These are phyloP conservation scores for Enteromius thamalakanensis DNA, from an alignment of 2,797 vertebrate genomes.

Conservation along the genomic window DNA sequence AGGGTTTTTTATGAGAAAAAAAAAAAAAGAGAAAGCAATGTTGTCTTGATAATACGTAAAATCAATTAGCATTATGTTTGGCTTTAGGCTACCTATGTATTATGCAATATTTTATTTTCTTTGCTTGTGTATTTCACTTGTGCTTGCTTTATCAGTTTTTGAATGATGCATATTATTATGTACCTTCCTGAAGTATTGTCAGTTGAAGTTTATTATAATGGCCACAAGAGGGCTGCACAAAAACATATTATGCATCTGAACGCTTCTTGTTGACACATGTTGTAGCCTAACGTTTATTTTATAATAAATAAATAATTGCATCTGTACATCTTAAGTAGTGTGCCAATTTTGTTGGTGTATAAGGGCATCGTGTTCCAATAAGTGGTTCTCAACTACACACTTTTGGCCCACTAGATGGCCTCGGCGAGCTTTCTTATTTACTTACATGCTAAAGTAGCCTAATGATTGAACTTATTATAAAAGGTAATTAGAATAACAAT, in stretches of 20 bases:
- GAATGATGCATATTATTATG: neutral
- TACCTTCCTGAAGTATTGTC: slow-evolving; percentile 7
- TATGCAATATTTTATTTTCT: neutral
- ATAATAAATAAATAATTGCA: slow-evolving; percentile 22
- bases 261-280: neutral
- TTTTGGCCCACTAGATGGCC: neutral
- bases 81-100: neutral
- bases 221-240: slow-evolving; percentile 70
- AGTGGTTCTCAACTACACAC: neutral
- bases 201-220: slow-evolving; percentile 52
- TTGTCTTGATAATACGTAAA: neutral
- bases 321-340: neutral
- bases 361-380: neutral
- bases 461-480: neutral
- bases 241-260: slow-evolving; percentile 34
- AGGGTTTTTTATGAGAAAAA: neutral
- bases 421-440: neutral
- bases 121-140: neutral
- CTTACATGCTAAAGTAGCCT: neutral
- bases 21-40: neutral
- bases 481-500: neutral
- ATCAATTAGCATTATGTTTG: neutral
- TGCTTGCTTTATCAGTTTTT: slow-evolving; percentile 1
- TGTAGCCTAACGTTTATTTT: slow-evolving; percentile 19
- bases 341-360: neutral